Conservation (phyloP, 2,888 invertebrate genomes). For the Mycalesis mineus region DNA sequence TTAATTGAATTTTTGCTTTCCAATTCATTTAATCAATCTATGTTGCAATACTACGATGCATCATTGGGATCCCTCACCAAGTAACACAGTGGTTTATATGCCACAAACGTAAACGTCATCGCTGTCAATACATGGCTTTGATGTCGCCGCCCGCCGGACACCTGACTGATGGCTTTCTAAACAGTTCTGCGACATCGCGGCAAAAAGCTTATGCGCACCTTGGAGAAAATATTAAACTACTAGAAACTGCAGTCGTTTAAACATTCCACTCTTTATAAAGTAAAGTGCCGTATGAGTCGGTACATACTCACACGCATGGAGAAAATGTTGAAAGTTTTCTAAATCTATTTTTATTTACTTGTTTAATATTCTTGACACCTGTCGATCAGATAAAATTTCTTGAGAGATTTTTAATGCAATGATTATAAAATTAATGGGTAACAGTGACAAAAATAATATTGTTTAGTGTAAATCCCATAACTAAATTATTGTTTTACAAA, state of each 20-base stretch:
- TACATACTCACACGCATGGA: constrained; percentile 7
- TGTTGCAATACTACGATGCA: too few species aligned
- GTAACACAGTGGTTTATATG: neutral
- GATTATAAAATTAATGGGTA: too few species aligned
- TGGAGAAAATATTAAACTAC: constrained; percentile 62
- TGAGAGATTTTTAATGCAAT: neutral
- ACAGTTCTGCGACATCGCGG: constrained; percentile 53
- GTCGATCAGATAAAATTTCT: neutral
- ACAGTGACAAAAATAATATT: too few species aligned
- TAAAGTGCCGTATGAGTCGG: constrained; percentile 29
- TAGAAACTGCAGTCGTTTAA: constrained; percentile 61
- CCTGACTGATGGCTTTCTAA: constrained; percentile 76
- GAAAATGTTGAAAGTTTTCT: constrained; percentile 25
- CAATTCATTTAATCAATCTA: too few species aligned
- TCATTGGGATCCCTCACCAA: neutral
- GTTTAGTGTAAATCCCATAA: too few species aligned
- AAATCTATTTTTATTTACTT: constrained; percentile 9
- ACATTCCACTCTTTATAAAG: constrained; percentile 44
- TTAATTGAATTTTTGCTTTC: neutral
- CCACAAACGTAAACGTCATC: constrained; percentile 33
- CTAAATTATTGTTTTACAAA: too few species aligned
- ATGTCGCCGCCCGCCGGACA: constrained; percentile 55
- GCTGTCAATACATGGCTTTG: constrained; percentile 42
- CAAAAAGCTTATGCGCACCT: constrained; percentile 49
- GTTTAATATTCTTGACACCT: neutral